Conservation (phyloP, 2,797 vertebrate genomes). For the Alfaro cultratus region DNA sequence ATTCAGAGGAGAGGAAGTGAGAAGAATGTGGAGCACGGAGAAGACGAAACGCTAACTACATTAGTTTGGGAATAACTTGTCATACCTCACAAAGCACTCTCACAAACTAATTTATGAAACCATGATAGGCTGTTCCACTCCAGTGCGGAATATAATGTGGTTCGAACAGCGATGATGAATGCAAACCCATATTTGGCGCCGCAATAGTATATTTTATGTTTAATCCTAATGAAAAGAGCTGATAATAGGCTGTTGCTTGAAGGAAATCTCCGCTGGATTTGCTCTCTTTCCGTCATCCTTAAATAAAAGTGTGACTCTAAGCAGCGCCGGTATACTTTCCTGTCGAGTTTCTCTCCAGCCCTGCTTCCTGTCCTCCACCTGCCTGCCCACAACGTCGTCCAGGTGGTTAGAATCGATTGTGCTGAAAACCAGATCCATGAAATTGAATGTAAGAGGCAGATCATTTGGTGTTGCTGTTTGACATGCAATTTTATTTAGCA, state of each 20-base stretch:
- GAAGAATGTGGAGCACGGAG: conserved; percentile 33
- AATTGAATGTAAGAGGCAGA: conserved; percentile 56
- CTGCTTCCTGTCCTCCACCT: conserved; percentile 8
- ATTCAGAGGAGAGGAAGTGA: conserved; percentile 57
- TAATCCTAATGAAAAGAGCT: conserved; percentile 33
- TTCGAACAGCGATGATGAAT: conserved; percentile 52
- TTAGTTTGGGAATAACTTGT: conserved; percentile 63
- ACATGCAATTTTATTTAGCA: conserved; percentile 9
- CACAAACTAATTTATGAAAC: conserved; percentile 67
- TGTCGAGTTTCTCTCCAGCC: conserved; percentile 11
- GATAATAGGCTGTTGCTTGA: conserved; percentile 29
- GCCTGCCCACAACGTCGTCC: conserved; percentile 38
- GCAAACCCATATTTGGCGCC: conserved; percentile 40
- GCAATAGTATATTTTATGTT: conserved; percentile 50
- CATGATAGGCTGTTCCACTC: conserved; percentile 65
- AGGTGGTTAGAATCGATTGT: conserved; percentile 32
- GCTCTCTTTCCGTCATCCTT: conserved; percentile 24
- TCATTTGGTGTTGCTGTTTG: conserved; percentile 44
- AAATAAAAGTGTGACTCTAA: conserved; percentile 36
- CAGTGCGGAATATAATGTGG: conserved; percentile 46
- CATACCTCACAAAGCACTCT: conserved; percentile 57
- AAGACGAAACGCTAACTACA: conserved; percentile 50
- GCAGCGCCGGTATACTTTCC: conserved; percentile 10
- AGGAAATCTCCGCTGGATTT: conserved; percentile 21
- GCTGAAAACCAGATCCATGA: conserved; percentile 46